Evolutionary conservation across 2,888 invertebrate genomes (phyloP).

Genomic region (Heliothis peltigera): DNA sequence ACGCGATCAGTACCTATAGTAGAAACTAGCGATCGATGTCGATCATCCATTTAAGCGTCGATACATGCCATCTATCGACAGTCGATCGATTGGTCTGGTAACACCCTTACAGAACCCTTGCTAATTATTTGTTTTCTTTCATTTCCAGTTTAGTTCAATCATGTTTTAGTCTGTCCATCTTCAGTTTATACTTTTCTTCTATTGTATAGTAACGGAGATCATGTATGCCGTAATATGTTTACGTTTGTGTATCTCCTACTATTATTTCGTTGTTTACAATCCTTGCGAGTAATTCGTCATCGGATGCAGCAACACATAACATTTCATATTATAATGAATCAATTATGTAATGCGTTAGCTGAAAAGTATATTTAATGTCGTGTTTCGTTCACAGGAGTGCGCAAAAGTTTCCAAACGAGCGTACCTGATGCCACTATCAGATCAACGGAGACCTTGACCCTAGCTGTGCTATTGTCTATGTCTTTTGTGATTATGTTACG

Average conservation of each 20-base stretch:
- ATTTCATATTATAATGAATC: not conserved
- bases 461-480: slow-evolving; percentile 9
- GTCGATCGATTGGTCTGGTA: too few relatives aligned
- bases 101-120: too few relatives aligned
- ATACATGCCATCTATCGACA: too few relatives aligned
- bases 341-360: slow-evolving; percentile 16
- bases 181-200: not conserved
- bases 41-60: too few relatives aligned
- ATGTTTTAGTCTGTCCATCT: not conserved
- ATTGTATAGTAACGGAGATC: not conserved
- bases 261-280: not conserved
- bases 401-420: slow-evolving; percentile 27
- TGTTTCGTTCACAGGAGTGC: slow-evolving; percentile 23
- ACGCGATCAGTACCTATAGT: too few relatives aligned
- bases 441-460: slow-evolving; percentile 32
- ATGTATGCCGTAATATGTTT: not conserved
- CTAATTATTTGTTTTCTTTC: too few relatives aligned
- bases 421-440: slow-evolving; percentile 8
- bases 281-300: not conserved
- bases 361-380: slow-evolving; percentile 19
- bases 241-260: not conserved
- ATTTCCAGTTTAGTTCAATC: too few relatives aligned
- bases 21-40: too few relatives aligned
- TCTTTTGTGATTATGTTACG: not conserved
- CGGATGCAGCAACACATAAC: slow-evolving; percentile 18